These are phyloP conservation scores for Noctua fimbriata DNA, from an alignment of 2,888 invertebrate genomes.

Conservation along the genomic window DNA sequence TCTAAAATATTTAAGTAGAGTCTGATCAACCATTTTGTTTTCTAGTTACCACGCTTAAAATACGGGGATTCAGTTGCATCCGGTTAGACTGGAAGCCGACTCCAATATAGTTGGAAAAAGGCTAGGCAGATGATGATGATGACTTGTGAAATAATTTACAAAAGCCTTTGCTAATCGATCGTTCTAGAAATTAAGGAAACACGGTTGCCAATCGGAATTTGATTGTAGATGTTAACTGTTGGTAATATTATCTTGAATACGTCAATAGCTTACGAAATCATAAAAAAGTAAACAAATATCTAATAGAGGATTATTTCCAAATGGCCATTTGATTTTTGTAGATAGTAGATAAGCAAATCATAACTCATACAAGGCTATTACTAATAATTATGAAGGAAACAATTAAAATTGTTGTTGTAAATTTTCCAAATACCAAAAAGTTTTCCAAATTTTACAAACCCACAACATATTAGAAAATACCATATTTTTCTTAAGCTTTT, in stretches of 20 bases:
- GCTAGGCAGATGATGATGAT: no score
- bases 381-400: background rate
- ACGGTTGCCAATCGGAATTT: background rate
- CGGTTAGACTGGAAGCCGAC: no score
- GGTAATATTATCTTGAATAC: background rate
- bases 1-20: background rate
- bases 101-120: no score
- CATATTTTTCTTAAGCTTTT: background rate
- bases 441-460: no score
- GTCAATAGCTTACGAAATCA: background rate
- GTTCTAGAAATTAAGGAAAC: background rate
- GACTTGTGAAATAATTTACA: background rate
- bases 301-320: background rate
- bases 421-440: background rate
- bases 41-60: no score
- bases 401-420: background rate
- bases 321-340: background rate
- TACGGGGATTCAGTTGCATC: no score
- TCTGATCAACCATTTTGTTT: background rate
- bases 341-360: background rate
- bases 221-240: background rate
- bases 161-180: background rate
- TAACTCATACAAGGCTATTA: background rate
- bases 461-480: background rate
- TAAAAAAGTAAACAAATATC: background rate